Conservation (phyloP, 2,113 vertebrate species). For the Microtus oregoni region DNA sequence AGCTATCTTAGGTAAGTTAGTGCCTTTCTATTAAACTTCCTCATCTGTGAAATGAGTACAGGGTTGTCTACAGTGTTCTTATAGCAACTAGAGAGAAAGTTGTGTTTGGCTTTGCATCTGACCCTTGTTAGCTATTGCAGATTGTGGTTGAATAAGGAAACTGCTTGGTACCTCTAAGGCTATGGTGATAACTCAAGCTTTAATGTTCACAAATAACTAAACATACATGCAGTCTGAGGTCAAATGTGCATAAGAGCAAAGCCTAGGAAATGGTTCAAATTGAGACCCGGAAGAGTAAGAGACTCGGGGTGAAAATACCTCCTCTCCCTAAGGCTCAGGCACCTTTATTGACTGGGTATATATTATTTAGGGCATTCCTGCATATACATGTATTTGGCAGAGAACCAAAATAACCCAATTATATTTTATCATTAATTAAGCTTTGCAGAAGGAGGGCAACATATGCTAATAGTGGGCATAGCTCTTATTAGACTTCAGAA, state of each 20-base stretch:
- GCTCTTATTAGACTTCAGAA: constrained; percentile 67
- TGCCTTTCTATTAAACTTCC: not conserved
- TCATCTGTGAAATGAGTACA: not conserved
- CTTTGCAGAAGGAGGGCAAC: constrained; percentile 56
- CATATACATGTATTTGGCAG: constrained; percentile 50
- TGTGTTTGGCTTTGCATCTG: not conserved
- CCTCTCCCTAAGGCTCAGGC: constrained; percentile 43
- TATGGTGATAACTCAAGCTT: constrained; percentile 38
- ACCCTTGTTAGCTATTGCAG: not conserved
- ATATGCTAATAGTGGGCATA: constrained; percentile 46
- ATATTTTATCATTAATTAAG: constrained; percentile 75
- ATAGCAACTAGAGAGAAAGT: not conserved
- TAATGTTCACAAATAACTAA: constrained; percentile 68
- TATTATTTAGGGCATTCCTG: constrained; percentile 50
- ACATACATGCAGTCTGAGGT: constrained; percentile 60
- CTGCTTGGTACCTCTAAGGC: not conserved
- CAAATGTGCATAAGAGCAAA: constrained; percentile 48
- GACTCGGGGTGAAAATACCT: constrained; percentile 45
- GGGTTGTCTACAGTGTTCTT: not conserved
- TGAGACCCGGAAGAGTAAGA: constrained; percentile 58
- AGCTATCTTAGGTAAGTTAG: not conserved
- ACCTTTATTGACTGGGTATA: constrained; percentile 8
- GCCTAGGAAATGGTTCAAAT: not conserved
- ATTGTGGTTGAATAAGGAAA: not conserved
- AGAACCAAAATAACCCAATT: constrained; percentile 66